phyloP scores from a whole-genome alignment of 2,888 invertebrate genomes.

The Sinodicranocentrus sp. region DNA sequence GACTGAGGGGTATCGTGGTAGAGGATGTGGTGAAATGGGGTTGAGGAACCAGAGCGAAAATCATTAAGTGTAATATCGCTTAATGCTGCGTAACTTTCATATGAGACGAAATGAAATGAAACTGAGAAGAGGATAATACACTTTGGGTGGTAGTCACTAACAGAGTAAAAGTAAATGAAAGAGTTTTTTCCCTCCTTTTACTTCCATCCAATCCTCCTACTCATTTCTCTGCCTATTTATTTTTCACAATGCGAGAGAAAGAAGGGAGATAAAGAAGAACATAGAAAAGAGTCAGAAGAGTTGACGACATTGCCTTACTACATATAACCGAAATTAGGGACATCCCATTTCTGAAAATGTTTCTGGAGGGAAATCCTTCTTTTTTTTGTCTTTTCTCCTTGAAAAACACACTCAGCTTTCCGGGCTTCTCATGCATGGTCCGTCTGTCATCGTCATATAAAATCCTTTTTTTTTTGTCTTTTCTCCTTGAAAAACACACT shows the following conservation, averaged over 20 bases:
- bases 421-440: neutral
- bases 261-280: neutral
- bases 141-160: neutral
- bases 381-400: slow-evolving; percentile 24
- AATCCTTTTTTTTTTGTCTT: slow-evolving; percentile 32
- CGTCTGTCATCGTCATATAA: slow-evolving; percentile 27
- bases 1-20: neutral
- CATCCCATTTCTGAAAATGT: slow-evolving; percentile 52
- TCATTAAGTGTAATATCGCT: neutral
- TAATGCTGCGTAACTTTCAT: neutral
- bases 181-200: slow-evolving; percentile 18
- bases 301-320: slow-evolving; percentile 5
- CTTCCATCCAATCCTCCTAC: neutral
- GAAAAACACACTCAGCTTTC: neutral
- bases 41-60: neutral
- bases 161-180: slow-evolving; percentile 41
- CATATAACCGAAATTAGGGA: slow-evolving; percentile 43
- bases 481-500: slow-evolving; percentile 4
- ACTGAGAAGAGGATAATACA: slow-evolving; percentile 1
- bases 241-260: neutral
- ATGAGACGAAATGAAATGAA: neutral
- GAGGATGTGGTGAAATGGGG: neutral
- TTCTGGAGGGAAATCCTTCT: slow-evolving; percentile 58
- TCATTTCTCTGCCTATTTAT: neutral
- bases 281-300: neutral